phyloP scores from a whole-genome alignment of 1,140 invertebrate genomes.

The Drosophila kohkoa region DNA sequence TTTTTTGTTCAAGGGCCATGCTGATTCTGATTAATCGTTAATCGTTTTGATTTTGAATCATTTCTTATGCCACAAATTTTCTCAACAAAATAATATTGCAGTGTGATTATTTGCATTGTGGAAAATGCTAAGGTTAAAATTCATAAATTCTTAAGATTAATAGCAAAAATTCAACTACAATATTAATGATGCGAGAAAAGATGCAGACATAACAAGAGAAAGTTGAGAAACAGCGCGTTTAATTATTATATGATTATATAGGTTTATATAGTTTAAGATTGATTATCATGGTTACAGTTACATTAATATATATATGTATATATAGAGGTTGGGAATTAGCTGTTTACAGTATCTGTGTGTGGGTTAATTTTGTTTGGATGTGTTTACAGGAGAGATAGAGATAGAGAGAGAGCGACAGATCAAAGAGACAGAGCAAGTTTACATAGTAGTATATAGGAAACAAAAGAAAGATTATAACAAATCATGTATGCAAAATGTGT shows the following conservation, averaged over 20 bases:
- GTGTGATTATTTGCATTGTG: constrained; percentile 69
- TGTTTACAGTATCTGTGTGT: constrained; percentile 28
- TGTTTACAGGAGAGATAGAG: constrained; percentile 51
- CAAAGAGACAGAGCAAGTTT: constrained; percentile 58
- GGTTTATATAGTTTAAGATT: constrained; percentile 7
- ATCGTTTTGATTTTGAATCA: constrained; percentile 5
- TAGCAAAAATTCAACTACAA: constrained; percentile 81
- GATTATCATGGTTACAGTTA: constrained; percentile 36
- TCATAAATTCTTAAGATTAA: constrained; percentile 51
- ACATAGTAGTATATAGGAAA: constrained; percentile 53
- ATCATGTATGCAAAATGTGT: constrained; percentile 75
- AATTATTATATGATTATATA: constrained; percentile 12
- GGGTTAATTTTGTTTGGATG: constrained; percentile 17
- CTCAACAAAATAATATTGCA: constrained; percentile 84
- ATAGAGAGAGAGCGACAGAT: constrained; percentile 75
- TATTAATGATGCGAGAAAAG: constrained; percentile 83
- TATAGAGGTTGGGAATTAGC: constrained; percentile 1
- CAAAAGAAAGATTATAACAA: constrained; percentile 48
- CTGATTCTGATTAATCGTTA: constrained; percentile 49
- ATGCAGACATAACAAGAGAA: constrained; percentile 69
- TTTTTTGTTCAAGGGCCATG: constrained; percentile 38
- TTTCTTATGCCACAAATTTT: constrained; percentile 65
- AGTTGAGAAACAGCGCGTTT: constrained; percentile 44
- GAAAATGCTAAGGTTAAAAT: constrained; percentile 45
- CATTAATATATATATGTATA: neutral